Base-by-base conservation (phyloP, 2,113 vertebrate species). In the Haemorhous mexicanus region DNA sequence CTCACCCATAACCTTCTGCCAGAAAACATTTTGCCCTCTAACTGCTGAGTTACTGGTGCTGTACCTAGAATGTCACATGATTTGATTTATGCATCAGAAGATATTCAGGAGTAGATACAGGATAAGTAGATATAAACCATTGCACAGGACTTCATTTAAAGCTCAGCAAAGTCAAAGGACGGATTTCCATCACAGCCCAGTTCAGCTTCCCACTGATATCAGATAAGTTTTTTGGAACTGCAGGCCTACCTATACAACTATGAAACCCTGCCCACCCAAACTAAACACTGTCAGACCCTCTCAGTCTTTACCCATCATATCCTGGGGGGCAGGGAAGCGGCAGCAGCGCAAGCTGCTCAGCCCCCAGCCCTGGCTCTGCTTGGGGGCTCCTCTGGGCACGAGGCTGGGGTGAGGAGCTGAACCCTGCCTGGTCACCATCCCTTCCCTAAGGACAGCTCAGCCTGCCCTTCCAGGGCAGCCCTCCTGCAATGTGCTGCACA, bases 371-470 rank as follows among this genome's bases (percentile, higher is more conserved):
- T 3, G 0, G 37, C 61, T 59, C 35, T 62, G 44, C 46, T 32
- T 27, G 32, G 41, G 20, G 52, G 37, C 43, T 67, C 35, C 72
- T 33, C 58, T 35, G 39, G 73, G 41, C 59, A 78, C 0, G 0
- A 24, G 0, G 0, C 22, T 9, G 37, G 41, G 66, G 9, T 0
- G 0, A 41, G 72, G 22, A 89, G n/a, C 24, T 1, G 3, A 30
- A 35, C 19, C 50, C 52, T 23, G 4, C 72, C 11, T 0, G 1
- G 37, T 43, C 11, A 6, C 19, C 16, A 30, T 20, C 33, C 33
- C 15, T n/a, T 33, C 41, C 64, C 39, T 46, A 24, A 16, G 67
- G 26, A 37, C 41, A 49, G 44, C 10, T 14, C 89, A 66, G 32
- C 28, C 35, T 68, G 64, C 39, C 56, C 35, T 7, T 10, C 53